These are phyloP conservation scores for Brachyistius frenatus DNA, from an alignment of 2,113 vertebrate species.

Conservation along the genomic window DNA sequence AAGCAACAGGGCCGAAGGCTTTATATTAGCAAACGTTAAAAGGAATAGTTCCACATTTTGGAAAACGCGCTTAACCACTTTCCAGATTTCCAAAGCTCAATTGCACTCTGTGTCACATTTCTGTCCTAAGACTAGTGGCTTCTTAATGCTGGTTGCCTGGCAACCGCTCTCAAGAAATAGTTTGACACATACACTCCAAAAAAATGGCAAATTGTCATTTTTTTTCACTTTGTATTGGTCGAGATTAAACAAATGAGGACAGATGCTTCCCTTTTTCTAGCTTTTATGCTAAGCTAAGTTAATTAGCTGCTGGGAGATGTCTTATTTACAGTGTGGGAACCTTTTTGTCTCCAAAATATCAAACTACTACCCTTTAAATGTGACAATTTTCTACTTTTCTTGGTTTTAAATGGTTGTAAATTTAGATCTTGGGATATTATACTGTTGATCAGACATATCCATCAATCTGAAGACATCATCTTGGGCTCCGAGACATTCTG, in stretches of 20 bases:
- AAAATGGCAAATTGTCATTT: no score
- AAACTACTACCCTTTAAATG: neutral
- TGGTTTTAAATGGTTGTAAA: neutral
- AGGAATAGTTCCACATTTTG: neutral
- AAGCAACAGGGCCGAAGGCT: no score
- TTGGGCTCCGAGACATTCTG: neutral
- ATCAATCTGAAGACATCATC: neutral
- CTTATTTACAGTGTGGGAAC: neutral
- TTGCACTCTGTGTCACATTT: neutral
- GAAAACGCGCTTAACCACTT: neutral
- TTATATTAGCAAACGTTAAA: neutral
- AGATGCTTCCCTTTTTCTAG: neutral
- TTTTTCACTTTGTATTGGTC: neutral
- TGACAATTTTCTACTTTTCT: no score
- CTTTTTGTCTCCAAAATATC: no score
- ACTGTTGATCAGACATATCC: neutral
- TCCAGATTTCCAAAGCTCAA: neutral
- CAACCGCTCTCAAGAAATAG: no score
- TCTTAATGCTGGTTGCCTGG: neutral
- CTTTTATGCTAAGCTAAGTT: neutral
- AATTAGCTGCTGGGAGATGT: rapidly evolving
- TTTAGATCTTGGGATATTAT: neutral
- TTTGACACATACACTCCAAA: no score
- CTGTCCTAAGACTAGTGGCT: neutral
- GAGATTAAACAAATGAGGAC: neutral